Evolutionary conservation across 2,113 vertebrate genomes (phyloP).

Genomic region (Anarrhichthys ocellatus): DNA sequence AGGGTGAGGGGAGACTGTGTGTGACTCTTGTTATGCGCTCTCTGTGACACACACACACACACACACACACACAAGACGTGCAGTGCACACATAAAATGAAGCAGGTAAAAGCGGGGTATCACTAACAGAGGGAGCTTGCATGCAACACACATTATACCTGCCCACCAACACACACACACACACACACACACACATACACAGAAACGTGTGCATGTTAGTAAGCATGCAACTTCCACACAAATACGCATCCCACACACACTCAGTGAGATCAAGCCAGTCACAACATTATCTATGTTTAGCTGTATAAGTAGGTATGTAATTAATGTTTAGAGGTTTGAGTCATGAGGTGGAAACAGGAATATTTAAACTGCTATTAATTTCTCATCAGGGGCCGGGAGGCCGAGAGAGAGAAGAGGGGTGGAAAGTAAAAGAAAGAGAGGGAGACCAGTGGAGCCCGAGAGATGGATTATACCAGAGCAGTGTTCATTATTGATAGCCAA

Average conservation of each 20-base stretch:
- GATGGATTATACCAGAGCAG: constrained; percentile 1
- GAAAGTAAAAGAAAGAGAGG: constrained; percentile 13
- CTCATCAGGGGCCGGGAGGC: constrained; percentile 46
- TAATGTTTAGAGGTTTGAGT: constrained; percentile 48
- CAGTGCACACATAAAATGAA: background rate
- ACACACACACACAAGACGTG: background rate
- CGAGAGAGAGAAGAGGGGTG: background rate
- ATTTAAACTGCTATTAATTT: constrained; percentile 63
- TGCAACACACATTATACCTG: background rate
- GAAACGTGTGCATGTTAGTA: background rate
- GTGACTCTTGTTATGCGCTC: background rate
- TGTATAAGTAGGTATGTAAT: constrained; percentile 56
- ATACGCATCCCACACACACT: constrained; percentile 23
- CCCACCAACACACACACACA: no score
- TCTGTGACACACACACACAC: background rate
- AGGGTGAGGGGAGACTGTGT: constrained; percentile 1
- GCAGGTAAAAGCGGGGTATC: background rate
- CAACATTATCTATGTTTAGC: constrained; percentile 53
- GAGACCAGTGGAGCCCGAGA: constrained; percentile 14
- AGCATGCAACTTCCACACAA: background rate
- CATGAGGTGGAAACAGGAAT: constrained; percentile 53
- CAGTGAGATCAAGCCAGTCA: constrained; percentile 3
- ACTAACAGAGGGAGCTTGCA: background rate
- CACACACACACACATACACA: background rate
- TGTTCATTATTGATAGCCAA: background rate